These are phyloP conservation scores for Mallateleia sp. DNA, from an alignment of 2,888 invertebrate genomes.

Conservation along the genomic window DNA sequence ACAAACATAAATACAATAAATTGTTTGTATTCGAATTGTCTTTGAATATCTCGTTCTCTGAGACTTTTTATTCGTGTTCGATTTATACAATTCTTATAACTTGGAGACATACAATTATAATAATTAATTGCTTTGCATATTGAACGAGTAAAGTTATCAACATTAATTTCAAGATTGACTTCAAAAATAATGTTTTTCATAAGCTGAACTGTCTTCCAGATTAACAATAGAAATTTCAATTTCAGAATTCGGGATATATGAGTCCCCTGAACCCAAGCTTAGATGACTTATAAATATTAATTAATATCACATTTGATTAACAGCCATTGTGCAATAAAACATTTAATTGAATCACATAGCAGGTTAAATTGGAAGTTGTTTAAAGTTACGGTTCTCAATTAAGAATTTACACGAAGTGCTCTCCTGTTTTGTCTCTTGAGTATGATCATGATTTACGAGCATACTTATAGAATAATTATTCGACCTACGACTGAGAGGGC, in stretches of 20 bases:
- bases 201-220: too few species aligned
- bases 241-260: background rate
- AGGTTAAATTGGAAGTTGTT: constrained; percentile 63
- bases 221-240: background rate
- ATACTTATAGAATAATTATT: constrained; percentile 70
- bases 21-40: too few species aligned
- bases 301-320: constrained; percentile 24
- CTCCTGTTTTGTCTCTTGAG: constrained; percentile 67
- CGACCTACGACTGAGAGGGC: constrained; percentile 52
- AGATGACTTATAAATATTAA: constrained; percentile 34
- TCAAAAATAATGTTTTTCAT: too few species aligned
- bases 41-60: too few species aligned
- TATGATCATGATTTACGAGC: constrained; percentile 73
- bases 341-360: constrained; percentile 39
- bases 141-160: too few species aligned
- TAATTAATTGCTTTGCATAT: too few species aligned
- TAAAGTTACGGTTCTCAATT: constrained; percentile 62
- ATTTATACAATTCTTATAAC: too few species aligned
- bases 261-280: background rate
- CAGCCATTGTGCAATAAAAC: constrained; percentile 19
- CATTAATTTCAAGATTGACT: too few species aligned
- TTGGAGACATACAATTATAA: too few species aligned
- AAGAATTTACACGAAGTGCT: constrained; percentile 66
- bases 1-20: too few species aligned
- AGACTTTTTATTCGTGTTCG: too few species aligned